Conservation (phyloP, 2,888 invertebrate species). For the Drosophila borborema region DNA sequence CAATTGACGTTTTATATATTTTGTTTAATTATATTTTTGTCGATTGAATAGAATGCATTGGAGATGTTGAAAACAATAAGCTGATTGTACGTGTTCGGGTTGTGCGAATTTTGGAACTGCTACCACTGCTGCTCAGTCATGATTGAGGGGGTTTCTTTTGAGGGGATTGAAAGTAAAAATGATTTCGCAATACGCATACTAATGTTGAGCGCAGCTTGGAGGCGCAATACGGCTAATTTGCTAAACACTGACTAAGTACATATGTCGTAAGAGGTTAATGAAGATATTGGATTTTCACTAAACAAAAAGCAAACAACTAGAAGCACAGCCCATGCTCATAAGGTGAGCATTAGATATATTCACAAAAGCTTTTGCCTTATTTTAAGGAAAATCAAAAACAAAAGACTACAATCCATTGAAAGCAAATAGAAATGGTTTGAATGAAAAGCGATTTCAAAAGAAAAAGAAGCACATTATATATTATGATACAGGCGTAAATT, state of each 20-base stretch:
- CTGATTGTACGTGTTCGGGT: slow-evolving; percentile 58
- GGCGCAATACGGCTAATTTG: slow-evolving; percentile 40
- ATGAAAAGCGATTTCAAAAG: slow-evolving; percentile 37
- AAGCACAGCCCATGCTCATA: slow-evolving; percentile 49
- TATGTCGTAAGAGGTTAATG: slow-evolving; percentile 16
- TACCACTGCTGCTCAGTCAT: slow-evolving; percentile 80
- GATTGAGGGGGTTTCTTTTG: slow-evolving; percentile 54
- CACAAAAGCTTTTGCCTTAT: slow-evolving; percentile 42
- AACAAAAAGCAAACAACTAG: slow-evolving; percentile 38
- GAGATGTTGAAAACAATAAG: slow-evolving; percentile 76
- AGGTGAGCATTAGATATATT: slow-evolving; percentile 24
- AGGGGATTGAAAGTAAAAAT: slow-evolving; percentile 52
- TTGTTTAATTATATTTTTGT: slow-evolving; percentile 51
- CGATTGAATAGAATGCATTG: slow-evolving; percentile 76
- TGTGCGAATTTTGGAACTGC: slow-evolving; percentile 78
- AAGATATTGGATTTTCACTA: slow-evolving; percentile 18
- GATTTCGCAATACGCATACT: slow-evolving; percentile 69
- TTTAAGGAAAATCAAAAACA: background rate
- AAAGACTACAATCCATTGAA: slow-evolving; percentile 29
- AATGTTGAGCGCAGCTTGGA: slow-evolving; percentile 57
- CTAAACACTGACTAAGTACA: slow-evolving; percentile 36
- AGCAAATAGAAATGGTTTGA: slow-evolving; percentile 33
- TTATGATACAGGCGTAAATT: slow-evolving; percentile 59
- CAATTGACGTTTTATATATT: slow-evolving; percentile 28
- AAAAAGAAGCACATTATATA: slow-evolving; percentile 16